phyloP scores from a whole-genome alignment of 2,113 vertebrate species.

The Lutjanus erythropterus region DNA sequence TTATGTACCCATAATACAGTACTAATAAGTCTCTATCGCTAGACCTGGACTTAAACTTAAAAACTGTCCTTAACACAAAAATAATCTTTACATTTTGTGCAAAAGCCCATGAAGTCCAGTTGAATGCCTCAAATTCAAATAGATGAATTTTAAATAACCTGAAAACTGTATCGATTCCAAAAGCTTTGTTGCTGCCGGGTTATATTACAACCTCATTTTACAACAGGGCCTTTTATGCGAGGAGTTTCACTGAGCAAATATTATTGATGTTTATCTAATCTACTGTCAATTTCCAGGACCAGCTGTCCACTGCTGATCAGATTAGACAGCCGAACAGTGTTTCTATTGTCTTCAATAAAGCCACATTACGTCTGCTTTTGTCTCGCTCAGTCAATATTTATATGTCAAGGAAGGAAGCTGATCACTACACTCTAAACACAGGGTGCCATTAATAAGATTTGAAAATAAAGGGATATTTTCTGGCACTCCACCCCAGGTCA shows the following conservation, averaged over 20 bases:
- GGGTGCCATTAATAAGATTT: not conserved
- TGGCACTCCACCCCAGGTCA: too few relatives aligned
- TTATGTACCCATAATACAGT: not conserved
- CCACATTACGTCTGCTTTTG: not conserved
- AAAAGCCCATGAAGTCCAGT: too few relatives aligned
- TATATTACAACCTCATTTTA: constrained; percentile 10
- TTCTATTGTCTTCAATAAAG: constrained; percentile 6
- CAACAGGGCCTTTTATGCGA: not conserved
- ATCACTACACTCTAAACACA: not conserved
- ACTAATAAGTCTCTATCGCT: not conserved
- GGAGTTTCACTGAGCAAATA: constrained; percentile 26
- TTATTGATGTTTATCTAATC: constrained; percentile 47
- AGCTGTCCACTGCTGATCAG: constrained; percentile 22
- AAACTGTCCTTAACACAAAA: not conserved
- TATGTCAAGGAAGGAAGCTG: constrained; percentile 2
- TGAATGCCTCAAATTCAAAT: too few relatives aligned
- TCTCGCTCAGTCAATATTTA: not conserved
- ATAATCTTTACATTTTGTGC: too few relatives aligned
- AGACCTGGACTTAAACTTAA: not conserved
- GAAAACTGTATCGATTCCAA: not conserved
- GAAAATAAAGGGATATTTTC: too few relatives aligned
- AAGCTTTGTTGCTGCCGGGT: not conserved
- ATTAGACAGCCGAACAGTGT: not conserved
- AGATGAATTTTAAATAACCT: not conserved
- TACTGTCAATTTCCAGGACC: constrained; percentile 35